Percentiles rank a stretch among this genome's conserved stretches.
Evolutionary conservation across 1,140 invertebrate species (phyloP).

Genomic region (Pinna nobilis): DNA sequence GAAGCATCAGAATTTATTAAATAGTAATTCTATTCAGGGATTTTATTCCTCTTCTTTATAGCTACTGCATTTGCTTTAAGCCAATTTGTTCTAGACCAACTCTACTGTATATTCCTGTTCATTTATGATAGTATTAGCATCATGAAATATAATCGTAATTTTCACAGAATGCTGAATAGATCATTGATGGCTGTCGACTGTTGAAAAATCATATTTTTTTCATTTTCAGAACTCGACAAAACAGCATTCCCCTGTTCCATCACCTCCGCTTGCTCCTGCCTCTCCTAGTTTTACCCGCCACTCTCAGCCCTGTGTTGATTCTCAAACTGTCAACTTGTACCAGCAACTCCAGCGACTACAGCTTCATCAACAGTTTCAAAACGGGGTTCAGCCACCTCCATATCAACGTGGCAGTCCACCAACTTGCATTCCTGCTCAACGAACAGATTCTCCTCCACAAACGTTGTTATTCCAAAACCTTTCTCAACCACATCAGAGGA

Average conservation of each 20-base stretch:
- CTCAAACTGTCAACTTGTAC: constrained; percentile 58
- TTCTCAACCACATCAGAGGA: constrained; percentile 55
- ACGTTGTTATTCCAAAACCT: constrained; percentile 56
- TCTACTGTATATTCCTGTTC: too few relatives aligned
- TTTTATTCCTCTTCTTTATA: too few relatives aligned
- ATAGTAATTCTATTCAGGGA: too few relatives aligned
- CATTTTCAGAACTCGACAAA: constrained; percentile 40
- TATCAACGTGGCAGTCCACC: constrained; percentile 49
- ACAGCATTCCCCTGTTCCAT: constrained; percentile 56
- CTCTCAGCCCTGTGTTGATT: constrained; percentile 42
- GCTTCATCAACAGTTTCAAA: constrained; percentile 70
- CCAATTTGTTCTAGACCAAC: too few relatives aligned
- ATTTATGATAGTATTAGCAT: too few relatives aligned
- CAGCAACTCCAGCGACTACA: constrained; percentile 76
- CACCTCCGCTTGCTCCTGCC: constrained; percentile 61
- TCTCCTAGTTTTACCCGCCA: constrained; percentile 70
- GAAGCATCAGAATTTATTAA: too few relatives aligned
- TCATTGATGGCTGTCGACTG: too few relatives aligned
- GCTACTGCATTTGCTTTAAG: too few relatives aligned
- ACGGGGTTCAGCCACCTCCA: constrained; percentile 35
- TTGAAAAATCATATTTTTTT: background rate
- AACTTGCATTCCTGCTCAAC: constrained; percentile 34
- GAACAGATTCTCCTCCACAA: constrained; percentile 51
- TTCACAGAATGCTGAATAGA: too few relatives aligned
- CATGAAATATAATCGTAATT: too few relatives aligned